Evolutionary conservation across 2,797 vertebrate species (phyloP).

Genomic region (Cephalopachus bancanus): DNA sequence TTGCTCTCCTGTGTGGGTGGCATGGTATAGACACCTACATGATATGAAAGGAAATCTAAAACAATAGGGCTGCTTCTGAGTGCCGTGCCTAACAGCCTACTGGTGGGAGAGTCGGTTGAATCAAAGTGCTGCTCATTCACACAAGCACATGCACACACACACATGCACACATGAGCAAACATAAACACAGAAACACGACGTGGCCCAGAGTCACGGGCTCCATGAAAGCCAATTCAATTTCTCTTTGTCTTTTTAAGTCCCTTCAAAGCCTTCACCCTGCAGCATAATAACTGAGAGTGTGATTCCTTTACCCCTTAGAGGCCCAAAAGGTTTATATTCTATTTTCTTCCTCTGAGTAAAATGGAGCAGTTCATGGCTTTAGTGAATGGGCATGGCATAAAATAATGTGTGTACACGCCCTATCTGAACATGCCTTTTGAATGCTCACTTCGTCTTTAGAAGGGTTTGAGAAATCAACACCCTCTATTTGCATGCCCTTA

Average conservation of each 20-base stretch:
- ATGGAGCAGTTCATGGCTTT: conserved; percentile 47
- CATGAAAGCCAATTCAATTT: conserved; percentile 75
- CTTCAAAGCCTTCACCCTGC: conserved; percentile 1
- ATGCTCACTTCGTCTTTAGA: background rate
- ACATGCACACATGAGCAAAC: background rate
- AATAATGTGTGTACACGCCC: background rate
- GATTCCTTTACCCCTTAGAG: conserved; percentile 62
- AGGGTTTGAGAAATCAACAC: background rate
- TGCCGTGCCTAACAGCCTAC: conserved; percentile 86
- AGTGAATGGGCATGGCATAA: background rate
- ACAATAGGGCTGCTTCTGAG: conserved; percentile 90
- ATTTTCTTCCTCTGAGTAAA: conserved; percentile 62
- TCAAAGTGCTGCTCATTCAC: conserved; percentile 77
- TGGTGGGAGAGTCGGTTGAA: conserved; percentile 86
- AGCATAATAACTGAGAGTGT: conserved; percentile 53
- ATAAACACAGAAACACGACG: conserved; percentile 17
- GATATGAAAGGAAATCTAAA: conserved; percentile 93
- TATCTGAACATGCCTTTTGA: conserved; percentile 64
- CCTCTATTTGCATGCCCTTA: background rate
- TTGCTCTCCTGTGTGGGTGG: conserved; percentile 94
- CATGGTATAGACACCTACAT: conserved; percentile 92
- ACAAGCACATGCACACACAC: background rate
- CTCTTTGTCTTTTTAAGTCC: conserved; percentile 85
- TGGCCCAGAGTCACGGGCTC: conserved; percentile 79
- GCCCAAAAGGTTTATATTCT: conserved; percentile 62